These are phyloP conservation scores for Cephalopachus bancanus DNA, from an alignment of 2,797 vertebrate genomes.

Conservation along the genomic window DNA sequence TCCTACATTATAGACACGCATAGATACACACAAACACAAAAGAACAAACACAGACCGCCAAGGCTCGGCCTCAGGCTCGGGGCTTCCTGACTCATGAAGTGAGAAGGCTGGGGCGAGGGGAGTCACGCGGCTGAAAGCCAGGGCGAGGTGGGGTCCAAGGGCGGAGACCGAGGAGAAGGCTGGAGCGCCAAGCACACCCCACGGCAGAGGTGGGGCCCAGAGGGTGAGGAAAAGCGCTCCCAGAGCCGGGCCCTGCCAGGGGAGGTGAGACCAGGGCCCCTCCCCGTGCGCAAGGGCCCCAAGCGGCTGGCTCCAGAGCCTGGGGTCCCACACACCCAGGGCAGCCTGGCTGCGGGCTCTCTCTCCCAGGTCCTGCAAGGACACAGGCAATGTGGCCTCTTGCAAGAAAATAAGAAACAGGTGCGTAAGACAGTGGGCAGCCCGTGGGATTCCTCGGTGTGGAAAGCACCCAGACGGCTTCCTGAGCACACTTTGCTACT, in stretches of 20 bases:
- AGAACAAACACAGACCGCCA: neutral
- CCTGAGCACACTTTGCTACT: neutral
- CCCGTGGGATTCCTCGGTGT: neutral
- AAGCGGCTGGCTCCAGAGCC: neutral
- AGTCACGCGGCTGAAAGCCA: neutral
- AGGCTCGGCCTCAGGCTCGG: neutral
- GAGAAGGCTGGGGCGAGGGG: neutral
- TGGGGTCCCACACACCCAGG: neutral
- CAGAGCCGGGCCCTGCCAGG: neutral
- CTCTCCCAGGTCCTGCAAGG: neutral
- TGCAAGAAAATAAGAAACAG: constrained; percentile 29
- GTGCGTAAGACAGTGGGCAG: neutral
- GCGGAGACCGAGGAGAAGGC: neutral
- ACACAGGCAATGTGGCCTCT: neutral
- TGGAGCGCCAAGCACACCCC: neutral
- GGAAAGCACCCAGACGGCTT: neutral
- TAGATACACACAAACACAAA: no score
- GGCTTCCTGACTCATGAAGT: neutral
- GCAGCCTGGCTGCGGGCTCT: neutral
- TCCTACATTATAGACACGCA: neutral
- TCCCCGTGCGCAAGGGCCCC: neutral
- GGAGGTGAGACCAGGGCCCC: neutral
- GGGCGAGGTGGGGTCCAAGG: neutral
- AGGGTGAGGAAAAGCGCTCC: neutral
- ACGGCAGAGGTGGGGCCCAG: neutral